Conservation (phyloP, 2,888 invertebrate genomes). For the Pomacea canaliculata region DNA sequence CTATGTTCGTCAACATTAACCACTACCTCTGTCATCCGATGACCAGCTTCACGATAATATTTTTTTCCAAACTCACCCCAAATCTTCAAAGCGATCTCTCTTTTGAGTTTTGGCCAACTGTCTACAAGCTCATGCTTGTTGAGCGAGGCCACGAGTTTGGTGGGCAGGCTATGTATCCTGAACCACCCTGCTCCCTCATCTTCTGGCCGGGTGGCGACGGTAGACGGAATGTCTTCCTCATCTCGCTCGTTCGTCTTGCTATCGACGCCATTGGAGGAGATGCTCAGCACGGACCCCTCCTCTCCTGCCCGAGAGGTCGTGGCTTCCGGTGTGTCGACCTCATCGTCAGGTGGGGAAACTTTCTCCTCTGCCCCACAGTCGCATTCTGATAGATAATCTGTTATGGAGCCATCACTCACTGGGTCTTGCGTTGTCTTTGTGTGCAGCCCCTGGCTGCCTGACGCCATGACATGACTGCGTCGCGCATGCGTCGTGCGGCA, state of each 20-base stretch:
- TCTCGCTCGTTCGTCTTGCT: neutral
- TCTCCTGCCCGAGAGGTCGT: neutral
- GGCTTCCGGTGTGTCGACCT: neutral
- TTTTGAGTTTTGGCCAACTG: constrained; percentile 17
- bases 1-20: too few relatives aligned
- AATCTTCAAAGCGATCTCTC: constrained; percentile 8
- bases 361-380: neutral
- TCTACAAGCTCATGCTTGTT: constrained; percentile 8
- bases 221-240: too few relatives aligned
- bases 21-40: too few relatives aligned
- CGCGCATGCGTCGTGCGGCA: too few relatives aligned
- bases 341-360: neutral
- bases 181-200: constrained; percentile 15
- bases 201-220: neutral
- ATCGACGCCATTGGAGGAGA: neutral
- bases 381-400: neutral
- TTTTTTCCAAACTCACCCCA: constrained; percentile 18
- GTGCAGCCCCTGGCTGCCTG: constrained; percentile 20
- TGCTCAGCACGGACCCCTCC: neutral
- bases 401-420: neutral
- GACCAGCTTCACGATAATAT: too few relatives aligned
- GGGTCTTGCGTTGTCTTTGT: constrained; percentile 8
- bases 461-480: constrained; percentile 23
- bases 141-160: constrained; percentile 8
- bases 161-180: constrained; percentile 13